Percentiles rank a stretch among this genome's conserved stretches.
phyloP scores from a whole-genome alignment of 2,888 invertebrate genomes.

The Arrhopalites spinosus region DNA sequence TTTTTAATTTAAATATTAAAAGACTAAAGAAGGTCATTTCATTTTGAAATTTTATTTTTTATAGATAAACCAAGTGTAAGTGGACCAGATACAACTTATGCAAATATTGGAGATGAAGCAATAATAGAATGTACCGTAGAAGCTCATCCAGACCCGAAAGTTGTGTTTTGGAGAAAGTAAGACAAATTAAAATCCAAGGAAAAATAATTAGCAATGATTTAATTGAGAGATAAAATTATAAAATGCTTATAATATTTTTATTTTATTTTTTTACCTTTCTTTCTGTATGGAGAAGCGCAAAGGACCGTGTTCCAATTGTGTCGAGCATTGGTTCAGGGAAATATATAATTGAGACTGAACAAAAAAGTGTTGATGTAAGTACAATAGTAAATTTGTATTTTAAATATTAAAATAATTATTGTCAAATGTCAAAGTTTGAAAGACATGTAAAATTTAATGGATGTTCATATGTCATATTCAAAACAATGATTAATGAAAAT shows the following conservation, averaged over 20 bases:
- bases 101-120: constrained; percentile 75
- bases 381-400: too few species aligned
- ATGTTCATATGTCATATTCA: background rate
- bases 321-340: constrained; percentile 49
- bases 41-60: constrained; percentile 49
- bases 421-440: background rate
- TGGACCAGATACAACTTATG: constrained; percentile 78
- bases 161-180: constrained; percentile 79
- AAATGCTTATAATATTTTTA: too few species aligned
- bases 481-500: background rate
- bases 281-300: constrained; percentile 71
- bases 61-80: constrained; percentile 76
- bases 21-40: constrained; percentile 22
- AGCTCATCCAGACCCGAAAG: constrained; percentile 78
- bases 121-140: constrained; percentile 78
- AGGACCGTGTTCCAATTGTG: constrained; percentile 69
- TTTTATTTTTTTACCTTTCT: too few species aligned
- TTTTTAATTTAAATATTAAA: background rate
- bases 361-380: constrained; percentile 33
- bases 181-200: too few species aligned
- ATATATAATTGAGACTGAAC: constrained; percentile 46
- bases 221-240: too few species aligned
- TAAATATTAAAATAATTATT: background rate
- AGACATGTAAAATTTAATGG: background rate
- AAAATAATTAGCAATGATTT: too few species aligned